Evolutionary conservation across 2,797 vertebrate genomes (phyloP), one percentile per base, ranked within the genome.

Genomic region (Channallabes apus): DNA sequence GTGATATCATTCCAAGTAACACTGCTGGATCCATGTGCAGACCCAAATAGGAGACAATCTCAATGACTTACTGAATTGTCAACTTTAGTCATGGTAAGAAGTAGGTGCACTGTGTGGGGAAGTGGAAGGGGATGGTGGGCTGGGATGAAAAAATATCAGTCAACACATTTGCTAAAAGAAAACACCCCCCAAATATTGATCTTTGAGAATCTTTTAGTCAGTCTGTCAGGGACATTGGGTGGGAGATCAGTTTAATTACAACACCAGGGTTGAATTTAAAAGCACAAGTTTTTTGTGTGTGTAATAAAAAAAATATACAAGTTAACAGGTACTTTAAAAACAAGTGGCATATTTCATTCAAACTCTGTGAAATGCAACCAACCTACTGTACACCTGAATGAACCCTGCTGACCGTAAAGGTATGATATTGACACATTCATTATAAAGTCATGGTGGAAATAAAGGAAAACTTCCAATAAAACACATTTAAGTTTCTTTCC

Each of bases 1-100:
- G 71, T 15, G 22, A 56, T 59, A 24, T 11, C 41, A 89, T 62
- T 82, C 54, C 77, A 85, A 62, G 86, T 38, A 54, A 67, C 5
- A 29, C 22, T 67, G 11, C 29, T 64, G 20, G 8, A 76, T 69
- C 24, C 80, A 82, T 61, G 68, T 67, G 68, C n/a, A 68, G 59
- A 46, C 8, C 41, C 72, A 83, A 62, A 27, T 29, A 61, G 32
- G 59, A 73, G 38, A 64, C 15, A 1, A 27, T 71, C 32, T 41
- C 29, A 76, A 14, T 58, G 41, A 22, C 29, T 61, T 54, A 20
- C 59, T 84, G n/a, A 61, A 6, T n/a, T 20, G 17, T 62, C 58
- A 65, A 7, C 59, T 76, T 18, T 41, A 59, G 56, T 65, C 56
- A 80, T 35, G 65, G 62, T 8, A 22, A 71, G 35, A 24, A 64